Evolutionary conservation across 2,888 invertebrate genomes (phyloP), one percentile per base, ranked within the genome.

Genomic region (Smittia aterrima): DNA sequence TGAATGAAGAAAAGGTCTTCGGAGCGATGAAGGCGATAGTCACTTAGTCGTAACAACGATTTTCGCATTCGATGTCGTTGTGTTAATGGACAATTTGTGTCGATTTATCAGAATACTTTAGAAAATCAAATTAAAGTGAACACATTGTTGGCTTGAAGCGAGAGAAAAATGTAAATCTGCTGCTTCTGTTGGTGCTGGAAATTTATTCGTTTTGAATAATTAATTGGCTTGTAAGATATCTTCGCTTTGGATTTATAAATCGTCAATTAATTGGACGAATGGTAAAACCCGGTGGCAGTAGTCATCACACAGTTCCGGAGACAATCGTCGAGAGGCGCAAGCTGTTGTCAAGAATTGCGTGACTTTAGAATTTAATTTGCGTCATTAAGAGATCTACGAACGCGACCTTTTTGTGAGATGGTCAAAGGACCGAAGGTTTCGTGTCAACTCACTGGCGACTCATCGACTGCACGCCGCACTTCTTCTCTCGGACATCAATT

Each of bases 31-130:
- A 47, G 32, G 32, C 32, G 32, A 32, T 32, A 32, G 9, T 9
- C 32, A 32, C 32, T 32, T 32, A 32, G 32, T 32, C 4, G 32
- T 6, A n/a, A 47, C 13, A 47, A 11, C 47, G 47, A 3, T 47
- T 58, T 22, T 58, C 22, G 9, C n/a, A 22, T 58, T 7, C 58
- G 22, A 18, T 58, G 58, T 32, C 47, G 2, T 4, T 27, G 27
- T 64, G 64, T 64, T 64, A 64, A 64, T 64, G 64, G 64, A 64
- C 16, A 64, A 64, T 64, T 64, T 25, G 64, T 64, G 64, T 64
- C 64, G n/a, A 64, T 64, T 64, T 64, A 64, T 64, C 64, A n/a
- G 27, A n/a, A 64, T 9, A 25, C n/a, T 64, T n/a, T 27, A n/a
- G 9, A 18, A 9, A 58, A 58, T 58, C 58, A 58, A 58, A 58